Conservation (phyloP, 37 sponge, comb jelly and placozoan genomes). For the Eunapius fragilis region DNA sequence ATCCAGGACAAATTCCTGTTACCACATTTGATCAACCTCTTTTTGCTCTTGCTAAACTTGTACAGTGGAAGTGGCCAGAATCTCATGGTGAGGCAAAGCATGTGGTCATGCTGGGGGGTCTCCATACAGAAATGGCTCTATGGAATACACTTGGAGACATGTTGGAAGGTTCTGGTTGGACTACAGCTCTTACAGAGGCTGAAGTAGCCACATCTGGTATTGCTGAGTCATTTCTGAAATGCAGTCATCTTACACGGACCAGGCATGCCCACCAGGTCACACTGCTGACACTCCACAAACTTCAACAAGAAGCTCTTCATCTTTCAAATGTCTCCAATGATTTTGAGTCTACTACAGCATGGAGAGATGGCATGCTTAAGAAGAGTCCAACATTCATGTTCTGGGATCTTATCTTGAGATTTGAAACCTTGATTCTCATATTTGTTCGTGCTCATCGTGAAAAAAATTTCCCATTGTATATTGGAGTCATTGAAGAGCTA, state of each 20-base stretch:
- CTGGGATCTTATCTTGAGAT: conserved; percentile 22
- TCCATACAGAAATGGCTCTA: conserved; percentile 56
- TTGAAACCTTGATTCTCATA: no score
- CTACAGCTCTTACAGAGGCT: conserved; percentile 30
- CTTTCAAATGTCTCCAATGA: conserved; percentile 1
- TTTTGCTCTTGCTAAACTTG: conserved; percentile 36
- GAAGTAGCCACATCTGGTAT: conserved; percentile 33
- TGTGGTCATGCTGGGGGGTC: conserved; percentile 55
- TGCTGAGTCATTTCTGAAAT: conserved; percentile 27
- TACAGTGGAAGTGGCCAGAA: conserved; percentile 36
- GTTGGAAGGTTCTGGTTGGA: conserved; percentile 56
- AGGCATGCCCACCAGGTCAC: conserved; percentile 44
- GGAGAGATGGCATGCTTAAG: conserved; percentile 12
- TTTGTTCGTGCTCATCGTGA: no score
- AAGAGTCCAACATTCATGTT: conserved; percentile 33
- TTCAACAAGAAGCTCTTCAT: conserved; percentile 28
- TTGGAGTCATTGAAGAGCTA: conserved; percentile 2
- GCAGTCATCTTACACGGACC: conserved; percentile 22
- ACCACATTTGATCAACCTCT: conserved; percentile 51
- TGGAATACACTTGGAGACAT: conserved; percentile 45
- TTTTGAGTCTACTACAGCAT: conserved; percentile 6
- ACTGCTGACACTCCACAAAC: conserved; percentile 22
- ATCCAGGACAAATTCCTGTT: conserved; percentile 39
- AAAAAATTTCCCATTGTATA: no score
- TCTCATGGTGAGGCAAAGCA: conserved; percentile 31